Base-by-base conservation (phyloP, 1,140 invertebrate species). In the Drosophila nasuta region DNA sequence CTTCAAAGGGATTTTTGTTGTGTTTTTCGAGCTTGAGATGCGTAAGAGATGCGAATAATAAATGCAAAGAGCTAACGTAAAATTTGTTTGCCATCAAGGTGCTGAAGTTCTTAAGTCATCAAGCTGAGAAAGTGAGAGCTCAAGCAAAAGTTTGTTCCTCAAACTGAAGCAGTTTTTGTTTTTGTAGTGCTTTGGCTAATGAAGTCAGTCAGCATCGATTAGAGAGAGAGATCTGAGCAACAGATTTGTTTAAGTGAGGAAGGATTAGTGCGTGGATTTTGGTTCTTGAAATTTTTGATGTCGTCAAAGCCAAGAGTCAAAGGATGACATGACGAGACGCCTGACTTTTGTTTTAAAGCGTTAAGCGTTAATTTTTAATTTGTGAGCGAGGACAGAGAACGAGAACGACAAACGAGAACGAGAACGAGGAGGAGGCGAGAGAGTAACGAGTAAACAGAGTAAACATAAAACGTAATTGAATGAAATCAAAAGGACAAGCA, bases 401-500 rank as follows among this genome's bases (percentile, higher is more conserved):
- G 20, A 17, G 15, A 17, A 17, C 15, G 15, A 17, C 15, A 17
- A n/a, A n/a, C n/a, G n/a, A n/a, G n/a, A 25, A 25, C 20, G 56
- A 17, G 33, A 7, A 38, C 6, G 35, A 8, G 8, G 33, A 33
- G 20, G 20, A 25, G 20, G 13, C 46, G 56, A 28, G 30, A 33
- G 33, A 63, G 5, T 8, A 38, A 64, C 48, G 46, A 54, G 49
- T 63, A 80, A 74, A 66, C 56, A 25, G 64, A 69, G 73, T 63
- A 48, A 85, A 81, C 81, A 13, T 11, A 88, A 80, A 81, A 82
- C 49, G 60, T 76, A 91, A 88, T 79, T 75, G 83, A 89, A 92
- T 74, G 75, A 82, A 92, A 79, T 88, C 17, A 90, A 86, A 92
- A 48, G 73, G 85, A 91, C 86, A 91, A 85, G 81, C 82, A 92